Percentiles rank a stretch among this genome's conserved stretches.
These are phyloP conservation scores for Eupithecia abbreviata DNA, from an alignment of 2,888 invertebrate genomes.

Conservation along the genomic window DNA sequence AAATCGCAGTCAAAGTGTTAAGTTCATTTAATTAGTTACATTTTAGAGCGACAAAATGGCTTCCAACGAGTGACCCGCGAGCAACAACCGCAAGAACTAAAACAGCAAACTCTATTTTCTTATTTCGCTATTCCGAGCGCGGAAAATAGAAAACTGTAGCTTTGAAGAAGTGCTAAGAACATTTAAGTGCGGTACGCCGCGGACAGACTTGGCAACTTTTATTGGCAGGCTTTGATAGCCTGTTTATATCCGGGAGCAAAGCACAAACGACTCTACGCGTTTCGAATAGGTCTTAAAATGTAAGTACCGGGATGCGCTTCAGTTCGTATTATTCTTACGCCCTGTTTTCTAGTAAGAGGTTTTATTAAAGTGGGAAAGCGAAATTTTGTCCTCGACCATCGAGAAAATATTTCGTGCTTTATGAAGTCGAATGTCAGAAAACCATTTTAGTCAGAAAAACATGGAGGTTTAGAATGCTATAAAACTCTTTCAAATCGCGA, in stretches of 20 bases:
- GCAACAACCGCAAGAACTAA: not conserved
- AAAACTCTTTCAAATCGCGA: too few relatives aligned
- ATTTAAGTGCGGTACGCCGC: slow-evolving; percentile 55
- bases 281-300: slow-evolving; percentile 17
- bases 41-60: too few relatives aligned
- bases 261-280: slow-evolving; percentile 14
- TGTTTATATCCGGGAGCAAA: slow-evolving; percentile 36
- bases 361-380: not conserved
- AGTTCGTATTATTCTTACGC: not conserved
- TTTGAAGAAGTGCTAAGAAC: slow-evolving; percentile 53
- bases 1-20: too few relatives aligned
- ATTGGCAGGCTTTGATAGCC: slow-evolving; percentile 46
- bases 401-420: too few relatives aligned
- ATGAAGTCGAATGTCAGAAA: too few relatives aligned
- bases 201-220: slow-evolving; percentile 45
- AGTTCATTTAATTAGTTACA: too few relatives aligned
- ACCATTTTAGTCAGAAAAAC: too few relatives aligned
- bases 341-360: not conserved
- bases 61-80: too few relatives aligned
- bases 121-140: slow-evolving; percentile 47
- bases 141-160: slow-evolving; percentile 50
- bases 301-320: not conserved
- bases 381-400: not conserved
- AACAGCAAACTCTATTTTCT: slow-evolving; percentile 34
- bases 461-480: too few relatives aligned